Evolutionary conservation across 2,888 invertebrate genomes (phyloP), one percentile per base, ranked within the genome.

Genomic region (Lymantria dispar): DNA sequence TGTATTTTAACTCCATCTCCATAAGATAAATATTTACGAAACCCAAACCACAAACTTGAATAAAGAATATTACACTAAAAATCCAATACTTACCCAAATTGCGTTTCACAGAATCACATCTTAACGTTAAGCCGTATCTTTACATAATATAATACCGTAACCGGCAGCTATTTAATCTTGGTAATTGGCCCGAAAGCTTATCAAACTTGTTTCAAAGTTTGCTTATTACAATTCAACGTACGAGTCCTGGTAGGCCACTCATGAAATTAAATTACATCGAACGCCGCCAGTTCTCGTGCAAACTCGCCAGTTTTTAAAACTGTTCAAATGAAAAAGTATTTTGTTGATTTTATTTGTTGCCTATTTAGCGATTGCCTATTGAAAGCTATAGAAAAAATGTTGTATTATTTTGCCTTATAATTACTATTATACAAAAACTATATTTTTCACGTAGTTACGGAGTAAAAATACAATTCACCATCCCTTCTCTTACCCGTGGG

Each of bases 181-280:
- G 78, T 83, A 80, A 86, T 84, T 78, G 80, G 73, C 69, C 72
- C 72, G 67, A 76, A 76, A 80, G 80, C 79, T 80, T 82, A 84
- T 84, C 79, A 83, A 83, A 85, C 76, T 84, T 77, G 74, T 72
- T 73, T 66, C 68, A 64, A 84, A 85, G 78, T 85, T 85, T 72
- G 73, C 83, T 78, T 78, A 80, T 82, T 83, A 84, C 76, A 74
- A 82, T 79, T 81, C 79, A 69, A 69, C 74, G 77, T 74, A 73
- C 72, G 70, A 70, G 69, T 58, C 63, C 61, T 68, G 72, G 77
- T 71, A 74, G 81, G 72, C 83, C 82, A 85, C 85, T 84, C 84
- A 79, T 78, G 79, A 80, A 83, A 85, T 86, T 85, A 86, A 85
- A 86, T 85, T 83, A 85, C 80, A 78, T 74, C 74, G 77, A 81